These are phyloP conservation scores for Bombyx mandarina DNA, from an alignment of 1,140 invertebrate genomes.

Conservation along the genomic window DNA sequence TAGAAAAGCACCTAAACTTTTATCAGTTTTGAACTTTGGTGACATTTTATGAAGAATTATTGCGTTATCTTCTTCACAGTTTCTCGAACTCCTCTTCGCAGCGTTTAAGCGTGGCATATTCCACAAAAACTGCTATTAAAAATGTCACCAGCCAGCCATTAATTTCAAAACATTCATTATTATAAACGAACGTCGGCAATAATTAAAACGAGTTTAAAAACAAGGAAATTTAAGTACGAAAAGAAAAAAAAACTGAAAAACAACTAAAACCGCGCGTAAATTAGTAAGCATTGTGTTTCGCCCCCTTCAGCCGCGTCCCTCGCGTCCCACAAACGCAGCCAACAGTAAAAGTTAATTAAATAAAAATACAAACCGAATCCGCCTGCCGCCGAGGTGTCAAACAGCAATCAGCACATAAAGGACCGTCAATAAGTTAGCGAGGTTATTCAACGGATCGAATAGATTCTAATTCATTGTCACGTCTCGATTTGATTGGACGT, in stretches of 20 bases:
- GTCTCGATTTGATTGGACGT: slow-evolving; percentile 67
- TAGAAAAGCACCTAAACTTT: slow-evolving; percentile 62
- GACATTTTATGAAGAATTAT: slow-evolving; percentile 65
- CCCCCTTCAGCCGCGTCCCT: slow-evolving; percentile 15
- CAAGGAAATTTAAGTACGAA: slow-evolving; percentile 18
- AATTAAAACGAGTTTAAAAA: slow-evolving; percentile 22
- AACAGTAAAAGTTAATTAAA: slow-evolving; percentile 61
- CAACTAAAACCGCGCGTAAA: slow-evolving; percentile 43
- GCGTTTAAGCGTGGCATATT: too few species aligned
- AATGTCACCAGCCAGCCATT: slow-evolving; percentile 2
- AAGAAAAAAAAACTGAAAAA: slow-evolving; percentile 21
- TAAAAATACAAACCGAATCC: slow-evolving; percentile 54
- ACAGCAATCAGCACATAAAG: slow-evolving; percentile 65
- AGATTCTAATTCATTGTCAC: slow-evolving; percentile 65
- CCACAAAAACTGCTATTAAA: too few species aligned
- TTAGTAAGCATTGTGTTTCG: slow-evolving; percentile 53
- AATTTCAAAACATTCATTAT: slow-evolving; percentile 11
- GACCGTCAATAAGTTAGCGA: slow-evolving; percentile 63
- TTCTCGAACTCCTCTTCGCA: too few species aligned
- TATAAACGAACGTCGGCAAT: slow-evolving; percentile 17
- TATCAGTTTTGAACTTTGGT: slow-evolving; percentile 67
- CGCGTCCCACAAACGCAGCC: slow-evolving; percentile 28
- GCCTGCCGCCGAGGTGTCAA: slow-evolving; percentile 50
- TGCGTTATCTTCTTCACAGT: slow-evolving; percentile 39
- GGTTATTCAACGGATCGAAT: slow-evolving; percentile 57